Base-by-base conservation (phyloP, 2,888 invertebrate species). In the Cryptocephalus moraei region DNA sequence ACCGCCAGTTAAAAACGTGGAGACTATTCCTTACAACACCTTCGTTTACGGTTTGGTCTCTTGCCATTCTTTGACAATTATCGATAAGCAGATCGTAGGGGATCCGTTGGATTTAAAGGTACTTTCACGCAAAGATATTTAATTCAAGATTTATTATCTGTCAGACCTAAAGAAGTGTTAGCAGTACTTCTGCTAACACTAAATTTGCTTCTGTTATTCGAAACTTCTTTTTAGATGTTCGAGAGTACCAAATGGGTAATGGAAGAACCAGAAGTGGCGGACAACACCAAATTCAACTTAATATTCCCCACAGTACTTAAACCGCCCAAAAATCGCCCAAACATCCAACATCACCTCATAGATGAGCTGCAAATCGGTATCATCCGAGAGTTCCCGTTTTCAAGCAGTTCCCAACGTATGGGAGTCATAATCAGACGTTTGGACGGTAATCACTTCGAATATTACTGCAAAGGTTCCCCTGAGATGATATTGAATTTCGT, bases 21-120 rank as follows among this genome's bases (percentile, higher is more conserved):
- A 71, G 40, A 66, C 70, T n/a, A 61, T 76, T 45, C 68, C 72
- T 0, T 70, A 65, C 41, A 73, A 75, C 46, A 56, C 57, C 1
- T 62, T 72, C 33, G 60, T 68, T 36, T 68, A 86, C 42, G 91
- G 88, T 44, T 87, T 96, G 85, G 93, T 90, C 0, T 81, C 88
- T 0, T 96, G 95, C 63, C 96, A 97, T 70, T 91, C 92, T 2
- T 78, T 97, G 43, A 94, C 94, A 0, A 77, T 92, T 49, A 86
- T 99, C 54, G 87, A 93, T 54, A 87, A 86, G 0, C 81, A 84
- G 61, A 74, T 92, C 46, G 84, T 86, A 39, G 97, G 97, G 0
- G 97, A 99, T 72, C 97, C 97, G 0, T 72, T 99, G 22, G 97
- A 99, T 67, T 74, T 97, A 32, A 93, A 91, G 75, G 82, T 82